Conservation (phyloP, 2,888 invertebrate genomes). For the Hartigia nigra region DNA sequence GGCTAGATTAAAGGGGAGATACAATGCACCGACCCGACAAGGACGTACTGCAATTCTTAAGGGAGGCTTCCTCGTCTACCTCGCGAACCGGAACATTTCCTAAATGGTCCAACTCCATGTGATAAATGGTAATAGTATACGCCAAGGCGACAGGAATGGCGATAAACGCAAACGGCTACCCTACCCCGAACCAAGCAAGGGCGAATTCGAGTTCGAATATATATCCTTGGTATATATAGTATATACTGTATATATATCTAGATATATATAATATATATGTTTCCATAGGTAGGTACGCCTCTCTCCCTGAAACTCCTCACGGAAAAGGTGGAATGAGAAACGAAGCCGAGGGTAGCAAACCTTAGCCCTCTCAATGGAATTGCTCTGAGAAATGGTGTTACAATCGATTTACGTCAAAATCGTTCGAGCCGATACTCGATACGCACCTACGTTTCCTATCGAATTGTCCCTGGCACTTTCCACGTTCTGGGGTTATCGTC, state of each 20-base stretch:
- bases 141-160: slow-evolving; percentile 31
- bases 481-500: neutral
- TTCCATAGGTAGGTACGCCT: neutral
- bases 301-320: neutral
- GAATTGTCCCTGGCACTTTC: slow-evolving; percentile 27
- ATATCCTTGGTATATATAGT: neutral
- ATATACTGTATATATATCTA: neutral
- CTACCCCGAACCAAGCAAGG: neutral
- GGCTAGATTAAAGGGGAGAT: slow-evolving; percentile 19
- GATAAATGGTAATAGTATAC: slow-evolving; percentile 53
- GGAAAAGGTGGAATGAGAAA: neutral
- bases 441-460: slow-evolving; percentile 39
- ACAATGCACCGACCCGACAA: slow-evolving; percentile 16
- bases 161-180: slow-evolving; percentile 28
- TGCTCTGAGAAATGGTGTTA: slow-evolving; percentile 50
- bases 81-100: slow-evolving; percentile 35
- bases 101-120: slow-evolving; percentile 44
- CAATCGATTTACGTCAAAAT: slow-evolving; percentile 53
- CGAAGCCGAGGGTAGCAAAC: slow-evolving; percentile 5
- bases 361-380: slow-evolving; percentile 35
- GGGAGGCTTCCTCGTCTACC: slow-evolving; percentile 8
- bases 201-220: neutral
- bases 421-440: slow-evolving; percentile 39
- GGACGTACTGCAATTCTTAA: slow-evolving; percentile 12
- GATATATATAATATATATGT: neutral